These are phyloP conservation scores for Mionectes macconnelli DNA, from an alignment of 2,113 vertebrate genomes.

Conservation along the genomic window DNA sequence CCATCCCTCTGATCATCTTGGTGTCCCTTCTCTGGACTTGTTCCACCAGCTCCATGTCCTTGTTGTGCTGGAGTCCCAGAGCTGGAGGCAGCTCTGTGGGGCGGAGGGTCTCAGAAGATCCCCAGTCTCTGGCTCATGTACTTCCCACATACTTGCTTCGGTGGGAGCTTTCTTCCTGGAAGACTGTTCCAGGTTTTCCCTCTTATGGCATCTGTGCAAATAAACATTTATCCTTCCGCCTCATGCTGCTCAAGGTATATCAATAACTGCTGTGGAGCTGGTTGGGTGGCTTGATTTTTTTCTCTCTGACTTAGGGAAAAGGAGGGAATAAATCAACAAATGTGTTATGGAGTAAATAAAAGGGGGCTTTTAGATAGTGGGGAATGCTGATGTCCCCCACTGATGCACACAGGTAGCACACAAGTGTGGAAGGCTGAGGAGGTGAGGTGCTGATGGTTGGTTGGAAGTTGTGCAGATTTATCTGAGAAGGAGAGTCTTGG, in stretches of 20 bases:
- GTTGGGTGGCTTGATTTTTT: background rate
- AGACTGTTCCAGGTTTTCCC: background rate
- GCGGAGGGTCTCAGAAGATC: accelerated
- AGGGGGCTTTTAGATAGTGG: background rate
- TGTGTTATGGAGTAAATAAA: background rate
- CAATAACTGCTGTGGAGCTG: conserved; percentile 9
- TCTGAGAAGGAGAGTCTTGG: background rate
- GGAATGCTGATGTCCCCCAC: background rate
- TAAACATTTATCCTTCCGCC: background rate
- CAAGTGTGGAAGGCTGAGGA: background rate
- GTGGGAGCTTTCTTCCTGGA: background rate
- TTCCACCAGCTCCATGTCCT: background rate
- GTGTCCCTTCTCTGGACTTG: background rate
- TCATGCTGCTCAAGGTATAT: background rate
- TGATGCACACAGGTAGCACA: background rate
- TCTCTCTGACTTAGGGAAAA: background rate
- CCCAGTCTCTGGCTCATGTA: background rate
- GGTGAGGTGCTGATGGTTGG: background rate
- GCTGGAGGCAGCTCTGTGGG: background rate
- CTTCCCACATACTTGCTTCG: background rate
- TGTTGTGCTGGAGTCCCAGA: background rate
- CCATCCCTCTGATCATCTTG: background rate
- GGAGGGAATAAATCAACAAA: background rate
- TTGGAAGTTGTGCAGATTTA: background rate
- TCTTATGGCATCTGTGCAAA: background rate